These are phyloP conservation scores for Mobula birostris DNA, from an alignment of 2,113 vertebrate species.

Conservation along the genomic window DNA sequence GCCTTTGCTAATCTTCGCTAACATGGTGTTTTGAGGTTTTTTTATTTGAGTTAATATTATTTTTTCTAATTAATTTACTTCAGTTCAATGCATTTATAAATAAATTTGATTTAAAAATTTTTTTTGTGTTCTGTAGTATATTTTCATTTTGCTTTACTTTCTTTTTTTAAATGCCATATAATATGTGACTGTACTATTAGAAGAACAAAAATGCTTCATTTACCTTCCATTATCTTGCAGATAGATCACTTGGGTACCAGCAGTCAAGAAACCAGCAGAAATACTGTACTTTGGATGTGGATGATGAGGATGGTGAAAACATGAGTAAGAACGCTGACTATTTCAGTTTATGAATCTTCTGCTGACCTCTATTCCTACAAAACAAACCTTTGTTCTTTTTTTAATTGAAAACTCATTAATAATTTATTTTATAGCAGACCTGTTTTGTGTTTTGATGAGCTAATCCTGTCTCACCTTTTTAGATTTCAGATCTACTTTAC, in stretches of 20 bases:
- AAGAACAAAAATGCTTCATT: background rate
- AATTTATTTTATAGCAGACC: too few relatives aligned
- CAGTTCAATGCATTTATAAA: background rate
- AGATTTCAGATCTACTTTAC: background rate
- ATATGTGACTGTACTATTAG: background rate
- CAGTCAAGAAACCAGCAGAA: constrained; percentile 65
- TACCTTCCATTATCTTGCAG: constrained; percentile 59
- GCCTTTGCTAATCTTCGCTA: too few relatives aligned
- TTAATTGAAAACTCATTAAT: background rate
- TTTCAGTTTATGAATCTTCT: background rate
- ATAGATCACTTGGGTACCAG: constrained; percentile 54
- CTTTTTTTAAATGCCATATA: background rate
- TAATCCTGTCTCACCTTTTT: background rate
- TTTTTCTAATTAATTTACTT: background rate
- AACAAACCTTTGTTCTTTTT: background rate
- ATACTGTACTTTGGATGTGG: constrained; percentile 73
- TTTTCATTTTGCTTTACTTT: background rate
- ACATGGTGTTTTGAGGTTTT: too few relatives aligned
- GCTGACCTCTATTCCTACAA: background rate
- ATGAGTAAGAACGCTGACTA: constrained; percentile 79
- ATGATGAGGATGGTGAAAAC: constrained; percentile 93
- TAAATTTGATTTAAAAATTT: too few relatives aligned
- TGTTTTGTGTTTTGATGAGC: background rate
- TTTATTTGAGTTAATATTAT: too few relatives aligned
- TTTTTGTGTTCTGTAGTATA: background rate